Base-by-base conservation (phyloP, 2,113 vertebrate genomes). In the Vimba vimba region DNA sequence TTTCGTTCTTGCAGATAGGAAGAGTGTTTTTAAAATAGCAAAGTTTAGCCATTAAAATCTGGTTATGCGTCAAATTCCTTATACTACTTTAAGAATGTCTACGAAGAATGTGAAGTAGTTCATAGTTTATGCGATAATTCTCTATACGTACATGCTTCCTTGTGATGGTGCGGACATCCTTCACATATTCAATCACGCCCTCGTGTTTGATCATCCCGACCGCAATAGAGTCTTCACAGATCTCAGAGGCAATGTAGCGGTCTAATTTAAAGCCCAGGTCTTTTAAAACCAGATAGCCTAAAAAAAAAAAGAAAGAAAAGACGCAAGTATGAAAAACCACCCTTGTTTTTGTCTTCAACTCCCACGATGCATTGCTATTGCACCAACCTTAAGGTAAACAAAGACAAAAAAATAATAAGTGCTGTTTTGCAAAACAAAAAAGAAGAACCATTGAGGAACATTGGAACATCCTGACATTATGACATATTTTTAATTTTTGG, bases 231-330 rank as follows among this genome's bases (percentile, higher is more conserved):
- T 97, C 97, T 1, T 97, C 95, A 0, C 96, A 97, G 57, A 99
- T 96, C 94, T 99, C 98, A 0, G 97, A 97, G 17, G 97, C 98
- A 0, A 99, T 92, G 76, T 99, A 99, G 84, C 95, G 96, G 21
- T 98, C 96, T 1, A 99, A 92, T 79, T 97, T 96, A 73, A 99
- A 96, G 87, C 98, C 98, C 73, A 99, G 83, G 30, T 98, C 97
- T 92, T 92, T 97, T 78, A 99, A 96, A 85, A 99, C 97, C 81
- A 97, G 92, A 90, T 97, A 98, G 6, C 98, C 98, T 99, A 85
- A 11, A 25, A 59, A 78, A 77, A 55, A 59, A 19, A 15, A 2
- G 55, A 77, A n/a, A n/a, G 4, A 52, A 21, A 19, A 50, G 52
- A 74, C 0, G 2, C 2, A 66, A 27, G 11, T 13, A 4, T 39